Evolutionary conservation across 2,797 vertebrate species (phyloP), one percentile per base, ranked within the genome.

Genomic region (Oreonectes daqikongensis): DNA sequence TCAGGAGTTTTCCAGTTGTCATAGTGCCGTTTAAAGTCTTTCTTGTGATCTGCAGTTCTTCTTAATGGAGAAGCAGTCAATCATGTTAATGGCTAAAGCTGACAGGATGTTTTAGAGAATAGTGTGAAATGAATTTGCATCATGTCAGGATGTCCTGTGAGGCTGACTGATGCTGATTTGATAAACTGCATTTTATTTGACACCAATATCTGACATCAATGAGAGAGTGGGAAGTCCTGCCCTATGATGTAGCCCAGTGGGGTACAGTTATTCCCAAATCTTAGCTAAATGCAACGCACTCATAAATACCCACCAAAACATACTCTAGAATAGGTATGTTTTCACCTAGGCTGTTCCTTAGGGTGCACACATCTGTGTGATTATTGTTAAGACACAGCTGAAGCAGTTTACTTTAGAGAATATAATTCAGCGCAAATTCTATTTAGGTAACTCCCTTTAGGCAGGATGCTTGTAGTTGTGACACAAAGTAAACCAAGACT

Each of bases 41-140:
- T 40, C 9, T 40, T 44, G 42, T 15, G 42, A 44, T 44, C 42
- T 15, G 42, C 12, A 10, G 42, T 17, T 17, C 12, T 44, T 12
- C 14, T 44, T 44, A 75, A 74, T 69, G n/a, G 38, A 71, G 64
- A 70, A 10, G 38, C 67, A 48, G 73, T 84, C 78, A 81, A 72
- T 86, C 80, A 81, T 74, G 75, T 79, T 81, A 82, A 86, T 82
- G 50, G 81, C 81, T 69, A 30, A 68, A 57, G 79, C 63, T 70
- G 79, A 83, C 79, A 76, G 69, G 77, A 76, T 52, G 75, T 81
- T 82, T 79, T 87, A 83, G 84, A 84, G 75, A 53, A 72, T 64
- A 66, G 75, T 75, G 67, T 79, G 76, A 79, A 83, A 60, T 80
- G 63, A 80, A 87, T 86, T 87, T 82, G 72, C 77, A 59, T 81